Conservation (phyloP, 2,888 invertebrate genomes). For the Andrena marginata region DNA sequence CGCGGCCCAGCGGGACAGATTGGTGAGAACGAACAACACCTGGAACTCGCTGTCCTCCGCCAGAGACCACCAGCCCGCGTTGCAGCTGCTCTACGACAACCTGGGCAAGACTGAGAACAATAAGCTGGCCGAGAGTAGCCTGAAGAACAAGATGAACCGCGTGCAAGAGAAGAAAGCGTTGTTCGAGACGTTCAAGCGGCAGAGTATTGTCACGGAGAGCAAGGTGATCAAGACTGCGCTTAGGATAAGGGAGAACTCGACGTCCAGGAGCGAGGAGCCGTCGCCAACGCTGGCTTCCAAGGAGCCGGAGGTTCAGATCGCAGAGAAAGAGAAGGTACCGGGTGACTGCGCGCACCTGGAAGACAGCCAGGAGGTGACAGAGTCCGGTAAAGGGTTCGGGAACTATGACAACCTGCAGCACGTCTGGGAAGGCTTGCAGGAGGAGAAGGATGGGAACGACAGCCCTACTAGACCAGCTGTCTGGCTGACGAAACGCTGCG, state of each 20-base stretch:
- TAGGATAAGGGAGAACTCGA: conserved; percentile 78
- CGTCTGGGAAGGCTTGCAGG: conserved; percentile 80
- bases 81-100: conserved; percentile 80
- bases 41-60: conserved; percentile 77
- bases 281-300: conserved; percentile 2
- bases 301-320: background rate
- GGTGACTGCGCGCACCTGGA: conserved; percentile 9
- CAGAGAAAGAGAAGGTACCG: background rate
- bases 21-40: conserved; percentile 78
- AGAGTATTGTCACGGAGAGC: conserved; percentile 79
- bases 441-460: conserved; percentile 76
- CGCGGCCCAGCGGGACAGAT: conserved; percentile 70
- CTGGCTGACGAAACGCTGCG: conserved; percentile 90
- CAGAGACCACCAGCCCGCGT: conserved; percentile 71
- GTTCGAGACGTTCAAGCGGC: conserved; percentile 79
- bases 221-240: conserved; percentile 80
- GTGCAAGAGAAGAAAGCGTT: conserved; percentile 77
- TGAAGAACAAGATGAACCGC: conserved; percentile 67
- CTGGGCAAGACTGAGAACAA: conserved; percentile 72
- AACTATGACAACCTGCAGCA: conserved; percentile 88
- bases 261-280: conserved; percentile 62
- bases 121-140: conserved; percentile 45
- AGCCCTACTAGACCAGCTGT: conserved; percentile 89
- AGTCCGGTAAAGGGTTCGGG: conserved; percentile 85
- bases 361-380: background rate